Base-by-base conservation (phyloP, 2,797 vertebrate genomes). In the Acanthurus tractus region DNA sequence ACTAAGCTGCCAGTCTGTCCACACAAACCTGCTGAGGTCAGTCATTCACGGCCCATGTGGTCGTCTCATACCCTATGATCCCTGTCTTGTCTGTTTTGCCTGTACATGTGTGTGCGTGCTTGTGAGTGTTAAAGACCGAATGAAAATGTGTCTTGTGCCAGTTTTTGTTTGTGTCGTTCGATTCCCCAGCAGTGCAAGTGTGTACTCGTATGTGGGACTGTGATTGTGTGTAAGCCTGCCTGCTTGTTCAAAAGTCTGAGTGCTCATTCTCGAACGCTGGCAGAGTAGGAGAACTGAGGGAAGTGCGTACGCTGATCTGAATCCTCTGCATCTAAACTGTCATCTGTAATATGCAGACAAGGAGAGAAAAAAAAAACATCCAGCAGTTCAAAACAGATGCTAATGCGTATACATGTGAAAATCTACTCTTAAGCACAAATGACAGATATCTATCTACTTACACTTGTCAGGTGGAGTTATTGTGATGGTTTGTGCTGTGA, bases 251-350 rank as follows among this genome's bases (percentile, higher is more conserved):
- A 78, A 57, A 85, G 84, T 92, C 86, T 79, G 63, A 83, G 56
- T 12, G 71, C 83, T 97, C 96, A 98, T 92, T 98, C 97, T 68
- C 97, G 95, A 92, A 97, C 96, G 94, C 95, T 96, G 92, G 97
- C 96, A 0, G 97, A 97, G 91, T 98, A 98, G 82, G 97, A 98
- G 93, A 98, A 98, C 94, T 98, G 97, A 56, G 97, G 97, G 90
- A 98, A 98, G 92, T 98, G 97, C 12, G 96, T 95, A 74, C 96
- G 96, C 90, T 97, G 96, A 88, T 97, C 96, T 8, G 96, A 86
- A 49, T 97, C 96, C 54, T 97, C 95, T 0, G 93, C 85, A 67
- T 97, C 97, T 93, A 98, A 86, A 92, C 94, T 96, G 93, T 96
- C 97, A 88, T 96, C 97, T 98, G 95, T 0, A 54, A 79, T 20